Evolutionary conservation across 2,113 vertebrate species (phyloP), one percentile per base, ranked within the genome.

Genomic region (Cyprinodon brontotheroides): DNA sequence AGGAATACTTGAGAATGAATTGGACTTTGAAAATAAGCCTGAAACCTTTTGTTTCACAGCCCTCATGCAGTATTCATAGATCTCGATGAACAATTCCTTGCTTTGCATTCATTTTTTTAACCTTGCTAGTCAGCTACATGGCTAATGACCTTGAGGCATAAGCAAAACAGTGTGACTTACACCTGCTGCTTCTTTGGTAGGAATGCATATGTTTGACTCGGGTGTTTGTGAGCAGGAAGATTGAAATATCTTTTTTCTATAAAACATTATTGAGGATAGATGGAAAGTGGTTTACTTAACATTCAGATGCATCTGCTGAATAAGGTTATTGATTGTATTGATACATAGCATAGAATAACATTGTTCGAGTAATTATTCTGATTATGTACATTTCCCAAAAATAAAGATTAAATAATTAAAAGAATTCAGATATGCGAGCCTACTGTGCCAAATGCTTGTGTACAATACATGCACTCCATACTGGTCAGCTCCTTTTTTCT

Each of bases 31-130:
- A 71, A 83, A 82, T 72, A 79, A 70, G 40, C 73, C 85, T 80
- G 81, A 87, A 91, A 82, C 78, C 78, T 80, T 90, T 86, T 90
- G 70, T 87, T 79, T 74, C 41, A 47, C 74, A 20, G 69, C 68
- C 81, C 82, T 89, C 81, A 91, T 91, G 74, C 75, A 87, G 67
- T 87, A 90, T 89, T 90, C 86, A 91, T 89, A 67, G 61, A 75
- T 69, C 53, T 71, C 63, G 4, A 68, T 83, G 82, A 89, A 90
- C 77, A 80, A 70, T 83, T 68, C 5, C 68, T 84, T 45, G 75
- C 70, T 78, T 78, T 80, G 65, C 41, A 61, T 71, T 66, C 13
- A 2, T 57, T 70, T 75, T 29, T 67, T 66, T 45, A 47, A 39
- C 59, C 61, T 74, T 72, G 78, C 81, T 87, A 90, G 90, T 89